phyloP scores from a whole-genome alignment of 2,113 vertebrate species.

The Laticauda laticaudata region DNA sequence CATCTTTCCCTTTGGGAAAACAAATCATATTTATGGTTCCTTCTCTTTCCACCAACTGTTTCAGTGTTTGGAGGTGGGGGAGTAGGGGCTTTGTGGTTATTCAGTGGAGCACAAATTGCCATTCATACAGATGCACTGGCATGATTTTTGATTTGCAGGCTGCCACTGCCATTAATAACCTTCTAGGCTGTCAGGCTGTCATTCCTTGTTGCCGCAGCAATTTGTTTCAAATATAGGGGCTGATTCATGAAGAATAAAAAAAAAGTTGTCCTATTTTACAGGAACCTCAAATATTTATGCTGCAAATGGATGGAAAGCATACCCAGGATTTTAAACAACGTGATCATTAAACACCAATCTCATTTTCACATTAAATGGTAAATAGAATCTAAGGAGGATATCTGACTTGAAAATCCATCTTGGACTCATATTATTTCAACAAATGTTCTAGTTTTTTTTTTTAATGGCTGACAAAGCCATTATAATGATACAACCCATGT shows the following conservation, averaged over 20 bases:
- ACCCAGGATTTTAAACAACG: constrained; percentile 43
- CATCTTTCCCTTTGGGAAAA: constrained; percentile 44
- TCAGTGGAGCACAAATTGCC: constrained; percentile 70
- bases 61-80: constrained; percentile 45
- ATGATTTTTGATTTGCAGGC: constrained; percentile 76
- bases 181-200: constrained; percentile 71
- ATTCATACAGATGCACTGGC: constrained; percentile 63
- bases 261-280: constrained; percentile 59
- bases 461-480: constrained; percentile 10
- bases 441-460: constrained; percentile 34
- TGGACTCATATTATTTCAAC: constrained; percentile 40
- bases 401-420: background rate
- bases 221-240: constrained; percentile 70
- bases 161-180: constrained; percentile 75
- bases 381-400: constrained; percentile 23
- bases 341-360: constrained; percentile 40
- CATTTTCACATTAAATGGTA: constrained; percentile 29
- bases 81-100: constrained; percentile 64
- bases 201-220: constrained; percentile 69
- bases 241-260: constrained; percentile 68
- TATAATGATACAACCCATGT: background rate
- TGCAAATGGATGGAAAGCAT: constrained; percentile 55
- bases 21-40: constrained; percentile 62
- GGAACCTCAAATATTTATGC: constrained; percentile 59
- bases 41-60: constrained; percentile 51